Evolutionary conservation across 2,113 vertebrate genomes (phyloP).

Genomic region (Syngnathus floridae): DNA sequence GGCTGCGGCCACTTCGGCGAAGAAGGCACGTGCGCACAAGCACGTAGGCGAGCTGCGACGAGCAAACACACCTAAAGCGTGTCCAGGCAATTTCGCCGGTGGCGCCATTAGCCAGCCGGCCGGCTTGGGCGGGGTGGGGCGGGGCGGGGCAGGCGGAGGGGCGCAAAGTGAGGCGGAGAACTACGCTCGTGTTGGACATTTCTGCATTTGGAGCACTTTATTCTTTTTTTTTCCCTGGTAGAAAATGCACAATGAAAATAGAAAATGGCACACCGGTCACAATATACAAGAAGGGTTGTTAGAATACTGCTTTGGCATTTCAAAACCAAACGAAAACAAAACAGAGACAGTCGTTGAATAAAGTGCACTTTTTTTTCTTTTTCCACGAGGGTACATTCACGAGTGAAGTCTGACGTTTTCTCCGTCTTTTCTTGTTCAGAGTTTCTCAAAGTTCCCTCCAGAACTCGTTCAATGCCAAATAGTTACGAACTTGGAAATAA

Average conservation of each 20-base stretch:
- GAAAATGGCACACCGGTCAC: conserved; percentile 58
- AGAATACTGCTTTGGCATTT: conserved; percentile 96
- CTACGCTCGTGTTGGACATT: not conserved
- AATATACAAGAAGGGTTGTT: conserved; percentile 57
- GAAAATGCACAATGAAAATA: conserved; percentile 68
- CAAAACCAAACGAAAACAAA: conserved; percentile 5
- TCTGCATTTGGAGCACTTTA: conserved; percentile 39
- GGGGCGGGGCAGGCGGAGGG: not conserved
- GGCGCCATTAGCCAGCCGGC: conserved; percentile 27
- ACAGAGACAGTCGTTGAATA: conserved; percentile 70
- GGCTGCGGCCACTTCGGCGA: too few species aligned
- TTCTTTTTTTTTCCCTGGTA: conserved; percentile 36
- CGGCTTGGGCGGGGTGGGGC: too few species aligned
- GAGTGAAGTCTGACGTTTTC: conserved; percentile 71
- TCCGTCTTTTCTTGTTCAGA: conserved; percentile 73
- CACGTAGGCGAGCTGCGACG: not conserved
- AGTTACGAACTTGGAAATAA: too few species aligned
- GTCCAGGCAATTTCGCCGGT: conserved; percentile 19
- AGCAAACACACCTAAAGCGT: conserved; percentile 29
- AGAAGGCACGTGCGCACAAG: not conserved
- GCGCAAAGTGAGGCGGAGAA: not conserved
- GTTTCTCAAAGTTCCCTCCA: conserved; percentile 39
- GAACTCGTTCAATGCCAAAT: conserved; percentile 65
- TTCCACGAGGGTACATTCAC: conserved; percentile 74
- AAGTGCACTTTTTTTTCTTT: conserved; percentile 75